Conservation (phyloP, 2,113 vertebrate genomes). For the Corynorhinus townsendii region DNA sequence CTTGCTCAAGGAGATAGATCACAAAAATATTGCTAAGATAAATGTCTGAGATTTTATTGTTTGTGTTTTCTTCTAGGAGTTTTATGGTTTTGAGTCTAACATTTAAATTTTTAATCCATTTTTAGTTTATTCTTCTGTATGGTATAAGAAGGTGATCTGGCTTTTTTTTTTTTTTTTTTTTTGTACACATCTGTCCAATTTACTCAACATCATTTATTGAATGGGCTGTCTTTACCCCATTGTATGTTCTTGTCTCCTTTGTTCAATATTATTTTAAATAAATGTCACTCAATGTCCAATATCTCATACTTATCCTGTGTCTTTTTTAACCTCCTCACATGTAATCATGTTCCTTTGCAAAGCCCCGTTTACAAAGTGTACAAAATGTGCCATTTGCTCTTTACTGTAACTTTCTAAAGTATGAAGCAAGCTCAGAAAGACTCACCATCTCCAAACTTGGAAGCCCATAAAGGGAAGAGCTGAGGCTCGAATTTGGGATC, state of each 20-base stretch:
- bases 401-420: not conserved
- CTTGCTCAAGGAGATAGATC: not conserved
- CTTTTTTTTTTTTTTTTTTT: not conserved
- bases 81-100: not conserved
- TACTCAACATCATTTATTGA: not conserved
- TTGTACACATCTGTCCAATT: not conserved
- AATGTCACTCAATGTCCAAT: not conserved
- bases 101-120: not conserved
- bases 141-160: not conserved
- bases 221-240: not conserved
- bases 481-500: not conserved
- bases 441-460: not conserved
- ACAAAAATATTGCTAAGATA: not conserved
- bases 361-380: not conserved
- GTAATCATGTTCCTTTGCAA: not conserved
- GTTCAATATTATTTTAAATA: not conserved
- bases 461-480: not conserved
- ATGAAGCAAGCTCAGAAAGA: not conserved
- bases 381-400: not conserved
- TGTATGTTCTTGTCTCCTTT: not conserved
- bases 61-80: not conserved
- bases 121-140: not conserved
- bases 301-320: not conserved
- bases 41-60: not conserved
- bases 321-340: not conserved